Evolutionary conservation across 2,797 vertebrate species (phyloP).

Genomic region (Lophius americanus): DNA sequence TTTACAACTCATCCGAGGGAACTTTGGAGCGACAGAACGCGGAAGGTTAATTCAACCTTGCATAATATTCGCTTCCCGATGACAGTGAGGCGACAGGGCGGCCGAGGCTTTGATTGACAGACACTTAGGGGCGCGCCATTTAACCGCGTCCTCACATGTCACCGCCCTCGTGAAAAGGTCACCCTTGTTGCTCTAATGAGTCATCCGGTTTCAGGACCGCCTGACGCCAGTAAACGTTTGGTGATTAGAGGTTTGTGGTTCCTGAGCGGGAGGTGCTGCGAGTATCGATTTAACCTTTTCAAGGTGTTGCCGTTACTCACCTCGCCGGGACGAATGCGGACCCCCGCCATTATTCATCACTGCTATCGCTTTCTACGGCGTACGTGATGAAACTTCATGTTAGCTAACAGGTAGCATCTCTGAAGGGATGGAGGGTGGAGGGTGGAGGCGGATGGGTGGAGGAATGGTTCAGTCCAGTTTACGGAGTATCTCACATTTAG

Average conservation of each 20-base stretch:
- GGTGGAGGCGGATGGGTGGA: no score
- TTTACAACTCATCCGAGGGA: no score
- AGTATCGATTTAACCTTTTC: not conserved
- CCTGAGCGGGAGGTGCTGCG: not conserved
- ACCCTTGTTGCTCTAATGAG: conserved; percentile 79
- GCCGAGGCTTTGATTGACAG: conserved; percentile 77
- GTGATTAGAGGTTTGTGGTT: conserved; percentile 30
- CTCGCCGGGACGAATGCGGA: not conserved
- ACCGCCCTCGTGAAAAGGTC: conserved; percentile 82
- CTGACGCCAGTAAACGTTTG: conserved; percentile 41
- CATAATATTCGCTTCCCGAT: conserved; percentile 65
- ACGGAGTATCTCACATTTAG: no score
- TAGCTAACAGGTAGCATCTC: no score
- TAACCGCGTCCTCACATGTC: conserved; percentile 78
- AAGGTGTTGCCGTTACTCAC: not conserved
- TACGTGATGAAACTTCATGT: no score
- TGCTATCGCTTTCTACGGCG: no score
- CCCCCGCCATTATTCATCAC: no score
- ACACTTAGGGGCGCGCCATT: conserved; percentile 79
- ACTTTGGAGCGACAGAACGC: not conserved
- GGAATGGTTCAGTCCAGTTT: no score
- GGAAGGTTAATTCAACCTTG: conserved; percentile 63
- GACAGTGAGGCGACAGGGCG: conserved; percentile 69
- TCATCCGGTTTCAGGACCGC: conserved; percentile 68
- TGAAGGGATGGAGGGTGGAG: no score